Base-by-base conservation (phyloP, 2,888 invertebrate genomes). In the Lasioglossum pauxillum region DNA sequence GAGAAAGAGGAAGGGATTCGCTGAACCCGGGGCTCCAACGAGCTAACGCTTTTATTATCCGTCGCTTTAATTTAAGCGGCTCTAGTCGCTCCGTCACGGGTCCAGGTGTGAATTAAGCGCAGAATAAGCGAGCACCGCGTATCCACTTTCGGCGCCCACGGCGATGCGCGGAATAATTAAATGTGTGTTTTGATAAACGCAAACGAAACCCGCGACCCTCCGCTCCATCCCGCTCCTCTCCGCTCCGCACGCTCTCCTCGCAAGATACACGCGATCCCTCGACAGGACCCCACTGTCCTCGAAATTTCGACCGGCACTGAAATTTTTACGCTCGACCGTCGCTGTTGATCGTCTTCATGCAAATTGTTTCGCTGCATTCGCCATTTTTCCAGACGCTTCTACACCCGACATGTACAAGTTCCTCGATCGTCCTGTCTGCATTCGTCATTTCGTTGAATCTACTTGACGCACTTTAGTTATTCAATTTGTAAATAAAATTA, bases 31-130 rank as follows among this genome's bases (percentile, higher is more conserved):
- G 88, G 78, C 83, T 53, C 87, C 86, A 46, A 73, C 86, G 89
- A 88, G 90, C 87, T 91, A 91, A 92, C 90, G 91, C 94, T 95
- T 95, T 95, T 94, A 95, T 95, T 94, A 95, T 95, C 94, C 94
- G 94, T 84, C 86, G 94, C 93, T 95, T 94, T 95, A 94, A 95
- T 95, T 95, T 94, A 95, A 95, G 94, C 94, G 92, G 93, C 92
- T 93, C 93, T 93, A 94, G 94, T 93, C 94, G 91, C 90, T 92
- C 92, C 93, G 93, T 93, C 93, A 93, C 93, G 93, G 93, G 91
- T 93, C 91, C 93, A 93, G 94, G 94, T 94, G 93, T 92, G 93
- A 94, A 94, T 94, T 94, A 94, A 94, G 93, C 94, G 92, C 81
- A 81, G 88, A 89, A 90, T 89, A 90, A 90, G 85, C 92, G 91